Evolutionary conservation across 2,888 invertebrate genomes (phyloP).

Genomic region (Caenorhabditis japonica): DNA sequence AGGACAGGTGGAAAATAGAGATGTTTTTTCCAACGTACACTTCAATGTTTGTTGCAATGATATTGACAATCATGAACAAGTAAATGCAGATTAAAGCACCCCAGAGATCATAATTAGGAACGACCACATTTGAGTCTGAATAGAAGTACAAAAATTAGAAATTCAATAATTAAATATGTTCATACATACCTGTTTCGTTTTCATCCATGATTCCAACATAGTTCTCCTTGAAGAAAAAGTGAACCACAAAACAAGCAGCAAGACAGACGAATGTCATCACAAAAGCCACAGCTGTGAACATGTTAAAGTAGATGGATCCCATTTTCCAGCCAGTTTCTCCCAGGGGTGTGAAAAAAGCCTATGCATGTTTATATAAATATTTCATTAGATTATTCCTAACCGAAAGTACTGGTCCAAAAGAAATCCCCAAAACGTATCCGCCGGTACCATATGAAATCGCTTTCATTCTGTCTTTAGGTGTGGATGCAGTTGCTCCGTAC

Average conservation of each 20-base stretch:
- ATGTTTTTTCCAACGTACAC: constrained; percentile 27
- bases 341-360: constrained; percentile 59
- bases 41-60: constrained; percentile 52
- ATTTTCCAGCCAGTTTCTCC: constrained; percentile 47
- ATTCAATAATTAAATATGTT: too few species aligned
- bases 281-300: constrained; percentile 59
- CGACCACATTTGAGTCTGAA: constrained; percentile 23
- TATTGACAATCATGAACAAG: constrained; percentile 50
- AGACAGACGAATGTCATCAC: constrained; percentile 52
- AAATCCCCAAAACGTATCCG: constrained; percentile 57
- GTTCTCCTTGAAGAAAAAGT: constrained; percentile 57
- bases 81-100: constrained; percentile 50
- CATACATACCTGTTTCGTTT: constrained; percentile 12
- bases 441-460: constrained; percentile 64
- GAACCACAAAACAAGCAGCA: constrained; percentile 39
- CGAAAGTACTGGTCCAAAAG: constrained; percentile 60
- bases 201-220: constrained; percentile 60
- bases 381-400: too few species aligned
- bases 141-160: too few species aligned
- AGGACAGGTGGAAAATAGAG: background rate
- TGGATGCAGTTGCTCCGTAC: constrained; percentile 58
- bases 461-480: constrained; percentile 56
- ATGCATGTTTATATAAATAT: constrained; percentile 1
- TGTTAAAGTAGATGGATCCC: constrained; percentile 31
- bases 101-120: constrained; percentile 42